phyloP scores from a whole-genome alignment of 1,140 invertebrate genomes.

The Zaprionus capensis region DNA sequence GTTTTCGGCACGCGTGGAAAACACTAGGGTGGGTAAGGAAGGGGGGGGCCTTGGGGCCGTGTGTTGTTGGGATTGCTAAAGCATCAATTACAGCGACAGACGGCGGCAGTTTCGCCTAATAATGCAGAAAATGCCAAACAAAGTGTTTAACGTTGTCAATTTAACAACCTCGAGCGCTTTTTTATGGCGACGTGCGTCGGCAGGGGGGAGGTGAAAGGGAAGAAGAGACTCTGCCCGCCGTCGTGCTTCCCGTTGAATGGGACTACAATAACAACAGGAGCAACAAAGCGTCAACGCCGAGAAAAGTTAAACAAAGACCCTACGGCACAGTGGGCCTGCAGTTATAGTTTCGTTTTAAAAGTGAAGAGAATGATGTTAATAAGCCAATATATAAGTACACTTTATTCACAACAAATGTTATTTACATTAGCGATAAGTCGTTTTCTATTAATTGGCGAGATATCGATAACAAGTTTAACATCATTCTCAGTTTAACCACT shows the following conservation, averaged over 20 bases:
- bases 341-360: neutral
- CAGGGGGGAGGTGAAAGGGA: too few species aligned
- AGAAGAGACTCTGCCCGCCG: neutral
- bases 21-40: neutral
- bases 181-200: slow-evolving; percentile 53
- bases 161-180: slow-evolving; percentile 82
- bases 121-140: slow-evolving; percentile 83
- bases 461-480: too few species aligned
- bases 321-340: slow-evolving; percentile 56
- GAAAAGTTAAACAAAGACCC: slow-evolving; percentile 72
- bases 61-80: slow-evolving; percentile 35
- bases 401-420: too few species aligned
- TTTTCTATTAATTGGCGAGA: too few species aligned
- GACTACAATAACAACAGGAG: slow-evolving; percentile 55
- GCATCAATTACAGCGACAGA: slow-evolving; percentile 77
- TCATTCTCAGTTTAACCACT: too few species aligned
- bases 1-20: slow-evolving; percentile 11
- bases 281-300: slow-evolving; percentile 41
- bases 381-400: neutral
- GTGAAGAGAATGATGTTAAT: neutral
- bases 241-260: slow-evolving; percentile 46
- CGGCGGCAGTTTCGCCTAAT: slow-evolving; percentile 76
- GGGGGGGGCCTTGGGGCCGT: neutral
- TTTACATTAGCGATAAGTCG: too few species aligned
- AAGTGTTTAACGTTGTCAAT: slow-evolving; percentile 83